Percentiles rank a stretch among this genome's conserved stretches.
Evolutionary conservation across 2,888 invertebrate species (phyloP).

Genomic region (Phanerotoma sp.): DNA sequence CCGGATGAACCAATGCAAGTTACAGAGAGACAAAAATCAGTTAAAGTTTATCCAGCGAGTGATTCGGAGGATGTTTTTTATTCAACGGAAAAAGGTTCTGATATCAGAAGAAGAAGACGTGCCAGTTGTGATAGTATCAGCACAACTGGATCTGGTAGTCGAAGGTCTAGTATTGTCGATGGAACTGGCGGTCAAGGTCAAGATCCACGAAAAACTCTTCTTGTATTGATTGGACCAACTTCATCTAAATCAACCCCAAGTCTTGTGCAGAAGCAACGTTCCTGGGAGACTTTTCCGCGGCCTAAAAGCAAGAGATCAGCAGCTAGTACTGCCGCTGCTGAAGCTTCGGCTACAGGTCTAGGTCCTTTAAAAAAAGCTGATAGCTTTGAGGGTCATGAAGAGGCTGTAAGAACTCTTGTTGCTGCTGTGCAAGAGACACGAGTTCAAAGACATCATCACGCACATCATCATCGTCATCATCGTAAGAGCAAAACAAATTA

Average conservation of each 20-base stretch:
- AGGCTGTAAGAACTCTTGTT: constrained; percentile 67
- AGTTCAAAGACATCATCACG: constrained; percentile 54
- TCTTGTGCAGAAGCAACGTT: constrained; percentile 64
- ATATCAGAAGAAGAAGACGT: constrained; percentile 48
- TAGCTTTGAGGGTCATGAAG: constrained; percentile 71
- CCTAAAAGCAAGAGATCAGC: constrained; percentile 50
- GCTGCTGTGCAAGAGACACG: constrained; percentile 69
- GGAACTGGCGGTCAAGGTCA: constrained; percentile 42
- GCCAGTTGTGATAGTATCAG: constrained; percentile 63
- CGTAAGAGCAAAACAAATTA: constrained; percentile 56
- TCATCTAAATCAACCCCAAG: constrained; percentile 47
- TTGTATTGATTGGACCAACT: constrained; percentile 59
- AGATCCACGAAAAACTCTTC: constrained; percentile 59
- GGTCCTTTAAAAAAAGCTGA: constrained; percentile 64
- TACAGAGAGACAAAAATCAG: constrained; percentile 37
- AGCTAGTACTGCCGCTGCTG: constrained; percentile 35
- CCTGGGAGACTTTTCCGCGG: constrained; percentile 67
- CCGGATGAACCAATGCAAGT: constrained; percentile 44
- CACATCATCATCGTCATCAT: constrained; percentile 49
- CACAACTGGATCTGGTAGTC: constrained; percentile 59
- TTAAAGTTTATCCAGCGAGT: constrained; percentile 61
- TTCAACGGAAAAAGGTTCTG: constrained; percentile 27
- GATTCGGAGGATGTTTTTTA: constrained; percentile 64
- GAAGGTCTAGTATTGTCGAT: constrained; percentile 61
- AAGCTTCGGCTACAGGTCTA: constrained; percentile 35